Evolutionary conservation across 2,113 vertebrate genomes (phyloP).

Genomic region (Gopherus evgoodei): DNA sequence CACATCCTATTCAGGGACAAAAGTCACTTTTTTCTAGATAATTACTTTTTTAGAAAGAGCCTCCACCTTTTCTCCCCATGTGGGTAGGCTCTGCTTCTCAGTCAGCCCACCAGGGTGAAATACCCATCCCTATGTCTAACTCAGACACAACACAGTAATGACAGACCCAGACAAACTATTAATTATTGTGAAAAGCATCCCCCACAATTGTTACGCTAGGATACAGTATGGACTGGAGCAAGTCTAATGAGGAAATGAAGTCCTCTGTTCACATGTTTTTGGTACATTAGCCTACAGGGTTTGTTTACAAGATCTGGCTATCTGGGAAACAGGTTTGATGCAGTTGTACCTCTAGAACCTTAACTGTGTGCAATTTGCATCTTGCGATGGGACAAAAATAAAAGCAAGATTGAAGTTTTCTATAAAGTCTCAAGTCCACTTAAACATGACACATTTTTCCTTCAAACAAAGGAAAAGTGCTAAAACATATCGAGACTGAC

Average conservation of each 20-base stretch:
- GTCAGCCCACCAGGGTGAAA: neutral
- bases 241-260: neutral
- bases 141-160: neutral
- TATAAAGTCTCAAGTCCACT: neutral
- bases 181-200: neutral
- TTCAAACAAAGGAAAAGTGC: neutral
- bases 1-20: neutral
- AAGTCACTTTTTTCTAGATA: neutral
- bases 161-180: neutral
- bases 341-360: neutral
- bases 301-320: neutral
- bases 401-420: slow-evolving; percentile 10
- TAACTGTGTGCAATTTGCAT: neutral
- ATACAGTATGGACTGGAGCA: neutral
- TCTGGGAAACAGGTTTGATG: neutral
- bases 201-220: neutral
- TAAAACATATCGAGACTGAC: neutral
- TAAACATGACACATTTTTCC: neutral
- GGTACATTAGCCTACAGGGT: too few species aligned
- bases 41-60: neutral
- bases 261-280: neutral
- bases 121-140: neutral
- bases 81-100: neutral
- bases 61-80: too few species aligned
- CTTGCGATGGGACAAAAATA: neutral